Evolutionary conservation across 2,888 invertebrate species (phyloP), one percentile per base, ranked within the genome.

Genomic region (Mythimna loreyi): DNA sequence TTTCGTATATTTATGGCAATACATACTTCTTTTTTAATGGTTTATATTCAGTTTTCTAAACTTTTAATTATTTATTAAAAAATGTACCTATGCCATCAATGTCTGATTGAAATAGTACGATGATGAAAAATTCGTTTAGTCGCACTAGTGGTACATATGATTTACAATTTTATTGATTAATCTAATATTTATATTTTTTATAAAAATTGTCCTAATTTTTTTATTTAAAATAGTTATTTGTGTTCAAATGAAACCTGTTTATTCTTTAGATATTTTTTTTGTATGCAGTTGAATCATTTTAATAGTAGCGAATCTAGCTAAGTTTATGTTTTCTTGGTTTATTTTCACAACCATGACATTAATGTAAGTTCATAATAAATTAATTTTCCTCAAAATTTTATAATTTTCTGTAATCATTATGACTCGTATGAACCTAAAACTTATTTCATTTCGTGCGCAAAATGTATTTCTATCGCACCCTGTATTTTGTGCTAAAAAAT

Each of bases 321-420:
- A 60, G 9, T 23, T 60, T 63, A 61, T 45, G 63, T 65, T 52
- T 70, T 63, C 66, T 69, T 75, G 23, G 55, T 59, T 67, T 65
- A 49, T 53, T 81, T 83, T 68, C 64, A 82, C 69, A 79, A 75
- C 86, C 86, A 87, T 88, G 86, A 87, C 88, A 88, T 86, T 82
- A 74, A 80, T 70, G 57, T 81, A 76, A 76, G 55, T 67, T 73
- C 59, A 55, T 52, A 52, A 65, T 64, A 53, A 55, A 72, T 70
- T 80, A 59, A 53, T 59, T 68, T 23, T 58, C 52, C 49, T 72
- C 23, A 23, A 50, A 75, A 66, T 45, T 67, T 21, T 36, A 43
- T 28, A 55, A 21, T 64, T 61, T 59, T 67, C 50, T 52, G 52
- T 53, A 43, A 45, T 40, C 11, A 47, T 67, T 36, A 58, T 58